Conservation (phyloP, 1,140 invertebrate species). For the Sycophila sp. region DNA sequence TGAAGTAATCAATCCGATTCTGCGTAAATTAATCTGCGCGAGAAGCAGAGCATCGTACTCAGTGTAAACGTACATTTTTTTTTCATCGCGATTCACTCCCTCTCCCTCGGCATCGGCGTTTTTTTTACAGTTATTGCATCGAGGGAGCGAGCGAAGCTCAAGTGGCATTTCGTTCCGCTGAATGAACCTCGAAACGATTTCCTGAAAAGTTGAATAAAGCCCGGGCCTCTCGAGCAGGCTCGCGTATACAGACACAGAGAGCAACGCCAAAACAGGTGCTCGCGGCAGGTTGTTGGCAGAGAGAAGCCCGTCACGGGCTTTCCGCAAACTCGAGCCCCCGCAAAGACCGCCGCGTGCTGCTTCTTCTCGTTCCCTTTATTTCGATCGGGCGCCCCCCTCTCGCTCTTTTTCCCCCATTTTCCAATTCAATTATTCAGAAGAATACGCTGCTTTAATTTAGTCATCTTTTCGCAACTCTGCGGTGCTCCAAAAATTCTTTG, state of each 20-base stretch:
- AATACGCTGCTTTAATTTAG: not conserved
- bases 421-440: constrained; percentile 13
- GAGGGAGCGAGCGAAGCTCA: constrained; percentile 1
- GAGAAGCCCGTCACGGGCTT: not conserved
- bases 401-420: not conserved
- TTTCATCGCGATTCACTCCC: not conserved
- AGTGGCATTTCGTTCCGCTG: constrained; percentile 11
- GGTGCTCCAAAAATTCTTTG: too few species aligned
- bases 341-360: not conserved
- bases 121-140: constrained; percentile 13
- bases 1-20: not conserved
- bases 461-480: not conserved
- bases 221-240: not conserved
- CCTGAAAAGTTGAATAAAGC: constrained; percentile 26
- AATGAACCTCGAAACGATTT: constrained; percentile 8
- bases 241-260: not conserved
- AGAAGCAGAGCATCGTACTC: too few species aligned
- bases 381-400: not conserved
- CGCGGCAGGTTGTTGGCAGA: not conserved
- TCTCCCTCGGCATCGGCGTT: too few species aligned
- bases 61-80: too few species aligned
- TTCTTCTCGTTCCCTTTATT: not conserved
- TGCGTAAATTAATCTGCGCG: not conserved
- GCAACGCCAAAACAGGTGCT: constrained; percentile 3
- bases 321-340: constrained; percentile 2